Percentiles rank a stretch among this genome's conserved stretches.
Conservation (phyloP, 2,113 vertebrate genomes). For the Harpagus bidentatus region DNA sequence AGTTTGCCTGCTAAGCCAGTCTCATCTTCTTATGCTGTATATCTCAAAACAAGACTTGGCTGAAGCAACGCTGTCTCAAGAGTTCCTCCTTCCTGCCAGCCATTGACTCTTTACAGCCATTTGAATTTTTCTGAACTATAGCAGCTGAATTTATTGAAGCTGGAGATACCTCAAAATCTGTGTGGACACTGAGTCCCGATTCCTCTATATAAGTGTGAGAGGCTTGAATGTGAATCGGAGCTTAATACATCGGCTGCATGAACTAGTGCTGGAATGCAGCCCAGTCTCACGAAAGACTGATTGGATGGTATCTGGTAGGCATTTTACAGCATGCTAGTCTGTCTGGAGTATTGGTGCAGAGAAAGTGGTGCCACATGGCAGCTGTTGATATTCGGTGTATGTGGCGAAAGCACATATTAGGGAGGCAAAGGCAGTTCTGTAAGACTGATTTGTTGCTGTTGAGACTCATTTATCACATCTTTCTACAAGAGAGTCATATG, state of each 20-base stretch:
- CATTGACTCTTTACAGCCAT: neutral
- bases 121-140: neutral
- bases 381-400: conserved; percentile 16
- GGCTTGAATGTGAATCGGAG: neutral
- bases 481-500: conserved; percentile 17
- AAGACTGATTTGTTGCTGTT: conserved; percentile 61
- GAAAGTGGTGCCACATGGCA: neutral
- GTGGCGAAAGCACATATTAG: neutral
- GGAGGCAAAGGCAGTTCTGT: conserved; percentile 14
- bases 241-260: neutral
- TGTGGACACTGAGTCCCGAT: neutral
- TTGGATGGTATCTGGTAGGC: neutral
- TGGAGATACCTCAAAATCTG: neutral
- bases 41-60: neutral
- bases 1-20: neutral
- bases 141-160: neutral
- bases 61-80: neutral
- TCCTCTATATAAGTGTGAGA: neutral
- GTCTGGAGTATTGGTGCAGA: neutral
- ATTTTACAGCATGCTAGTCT: rapidly evolving
- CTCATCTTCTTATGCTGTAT: neutral
- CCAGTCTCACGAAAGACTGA: neutral
- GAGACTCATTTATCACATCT: conserved; percentile 58
- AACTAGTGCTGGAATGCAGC: neutral
- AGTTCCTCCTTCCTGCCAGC: neutral